Evolutionary conservation across 2,113 vertebrate genomes (phyloP), one percentile per base, ranked within the genome.

Genomic region (Gymnogyps californianus): DNA sequence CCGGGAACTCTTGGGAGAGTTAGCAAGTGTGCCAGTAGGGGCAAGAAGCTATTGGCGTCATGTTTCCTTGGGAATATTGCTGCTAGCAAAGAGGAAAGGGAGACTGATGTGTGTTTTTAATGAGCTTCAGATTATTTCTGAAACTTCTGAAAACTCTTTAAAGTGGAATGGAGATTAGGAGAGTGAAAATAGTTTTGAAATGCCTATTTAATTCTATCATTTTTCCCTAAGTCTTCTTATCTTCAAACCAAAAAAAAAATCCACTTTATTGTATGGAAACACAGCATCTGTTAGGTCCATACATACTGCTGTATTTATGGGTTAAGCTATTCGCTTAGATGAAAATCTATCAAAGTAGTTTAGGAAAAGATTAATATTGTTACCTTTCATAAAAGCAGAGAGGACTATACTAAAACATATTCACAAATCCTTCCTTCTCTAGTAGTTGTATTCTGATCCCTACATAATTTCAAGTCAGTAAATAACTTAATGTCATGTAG

Each of bases 141-240:
- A 95, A 96, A 93, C 74, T 81, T 83, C 83, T 93, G 77, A 59
- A 94, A 97, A 96, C 38, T 66, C 58, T 94, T 86, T 92, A 76
- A 94, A 96, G 78, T 75, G 61, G 20, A 90, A 95, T 80, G 57
- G 54, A 79, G 59, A 90, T 71, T 85, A 96, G 40, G 29, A 62
- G 7, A 64, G 20, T 42, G 80, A 77, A 72, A 94, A 89, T 6
- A 15, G 31, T 74, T 94, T 90, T 90, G 29, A 54, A 74, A 42
- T 57, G 16, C 13, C 42, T 70, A 40, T 42, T 79, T 89, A 83
- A 81, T 75, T 62, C 16, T 59, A 19, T 42, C 1, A 10, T 26
- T 57, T 81, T 36, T 25, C 22, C 13, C 13, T 49, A 90, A 79
- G 7, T 46, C 20, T 51, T 87, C 54, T 76, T 96, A 62, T 89